A percentile compares a stretch with the other conserved stretches of the same genome.
These are phyloP conservation scores for Synchiropus splendidus DNA, from an alignment of 2,113 vertebrate species.

Conservation along the genomic window DNA sequence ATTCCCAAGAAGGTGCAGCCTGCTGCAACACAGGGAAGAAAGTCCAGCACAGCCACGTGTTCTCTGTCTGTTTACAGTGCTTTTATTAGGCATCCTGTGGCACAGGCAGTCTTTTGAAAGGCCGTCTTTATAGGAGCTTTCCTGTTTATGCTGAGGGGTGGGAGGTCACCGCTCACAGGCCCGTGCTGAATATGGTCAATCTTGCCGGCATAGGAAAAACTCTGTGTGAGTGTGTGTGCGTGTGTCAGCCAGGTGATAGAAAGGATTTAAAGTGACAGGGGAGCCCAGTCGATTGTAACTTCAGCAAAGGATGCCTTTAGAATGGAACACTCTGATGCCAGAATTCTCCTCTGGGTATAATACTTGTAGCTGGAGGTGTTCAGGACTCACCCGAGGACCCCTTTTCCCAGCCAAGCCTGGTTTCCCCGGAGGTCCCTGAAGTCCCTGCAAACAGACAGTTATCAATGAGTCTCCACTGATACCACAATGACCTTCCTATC, in stretches of 20 bases:
- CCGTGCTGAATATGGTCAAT: constrained; percentile 52
- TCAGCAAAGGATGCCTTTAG: constrained; percentile 20
- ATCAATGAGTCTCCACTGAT: constrained; percentile 11
- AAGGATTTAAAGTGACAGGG: constrained; percentile 25
- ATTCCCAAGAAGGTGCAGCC: constrained; percentile 38
- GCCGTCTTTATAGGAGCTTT: constrained; percentile 61
- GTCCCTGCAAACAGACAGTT: constrained; percentile 67
- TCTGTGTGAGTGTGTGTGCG: constrained; percentile 12
- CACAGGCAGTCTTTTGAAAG: constrained; percentile 62
- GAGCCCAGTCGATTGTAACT: constrained; percentile 36
- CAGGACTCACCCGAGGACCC: constrained; percentile 84
- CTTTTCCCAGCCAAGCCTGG: constrained; percentile 80
- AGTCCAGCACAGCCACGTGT: constrained; percentile 53
- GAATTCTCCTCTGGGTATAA: background rate
- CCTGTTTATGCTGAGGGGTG: constrained; percentile 65
- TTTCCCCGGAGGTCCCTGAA: constrained; percentile 81
- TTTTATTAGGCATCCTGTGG: constrained; percentile 66
- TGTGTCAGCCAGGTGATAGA: constrained; percentile 22
- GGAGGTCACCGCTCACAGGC: constrained; percentile 57
- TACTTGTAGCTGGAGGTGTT: background rate
- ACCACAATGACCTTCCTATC: constrained; percentile 5
- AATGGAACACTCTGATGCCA: constrained; percentile 8
- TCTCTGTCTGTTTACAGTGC: constrained; percentile 60
- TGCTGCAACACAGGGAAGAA: constrained; percentile 37
- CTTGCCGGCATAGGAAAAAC: constrained; percentile 40